Conservation (phyloP, 2,888 invertebrate species). For the Agapetus fuscipes region DNA sequence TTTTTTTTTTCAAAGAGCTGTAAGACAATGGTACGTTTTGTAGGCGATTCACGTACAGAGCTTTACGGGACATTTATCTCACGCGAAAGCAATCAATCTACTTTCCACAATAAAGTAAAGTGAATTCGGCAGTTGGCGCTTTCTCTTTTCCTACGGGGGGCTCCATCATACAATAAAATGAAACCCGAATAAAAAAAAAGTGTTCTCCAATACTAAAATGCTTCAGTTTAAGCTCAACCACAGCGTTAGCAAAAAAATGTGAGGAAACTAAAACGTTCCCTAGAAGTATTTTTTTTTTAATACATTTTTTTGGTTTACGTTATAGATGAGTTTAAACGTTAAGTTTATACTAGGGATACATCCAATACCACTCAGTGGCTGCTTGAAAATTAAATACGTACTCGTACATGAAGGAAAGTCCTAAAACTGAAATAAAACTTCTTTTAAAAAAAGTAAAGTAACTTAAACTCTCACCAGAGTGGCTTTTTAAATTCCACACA, state of each 20-base stretch:
- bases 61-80: neutral
- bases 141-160: neutral
- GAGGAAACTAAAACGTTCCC: no score
- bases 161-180: constrained; percentile 7
- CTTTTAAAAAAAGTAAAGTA: neutral
- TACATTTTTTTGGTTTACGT: no score
- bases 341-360: no score
- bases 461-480: neutral
- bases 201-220: neutral
- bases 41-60: no score
- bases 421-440: neutral
- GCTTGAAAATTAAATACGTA: neutral
- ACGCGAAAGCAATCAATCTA: neutral
- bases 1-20: no score
- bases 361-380: neutral
- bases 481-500: no score
- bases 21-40: no score
- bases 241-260: no score
- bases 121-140: constrained; percentile 4
- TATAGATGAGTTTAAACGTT: no score
- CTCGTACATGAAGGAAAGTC: neutral
- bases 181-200: neutral
- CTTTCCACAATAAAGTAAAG: constrained; percentile 4
- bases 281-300: no score
- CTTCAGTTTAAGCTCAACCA: no score